Evolutionary conservation across 2,797 vertebrate species (phyloP).

Genomic region (Coregonus suidteri): DNA sequence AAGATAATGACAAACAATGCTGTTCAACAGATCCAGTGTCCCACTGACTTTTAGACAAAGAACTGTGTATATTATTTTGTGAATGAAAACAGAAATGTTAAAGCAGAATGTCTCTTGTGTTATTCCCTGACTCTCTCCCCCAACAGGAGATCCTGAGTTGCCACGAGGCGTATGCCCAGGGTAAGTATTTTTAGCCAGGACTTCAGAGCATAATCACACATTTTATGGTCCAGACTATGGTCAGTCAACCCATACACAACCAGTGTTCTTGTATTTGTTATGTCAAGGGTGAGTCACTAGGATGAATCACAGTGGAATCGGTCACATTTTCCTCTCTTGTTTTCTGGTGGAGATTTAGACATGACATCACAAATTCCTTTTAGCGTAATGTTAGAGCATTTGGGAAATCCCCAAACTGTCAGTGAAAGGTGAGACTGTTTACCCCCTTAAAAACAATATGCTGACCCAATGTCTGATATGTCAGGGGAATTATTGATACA

Average conservation of each 20-base stretch:
- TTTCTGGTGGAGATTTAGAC: background rate
- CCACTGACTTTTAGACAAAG: background rate
- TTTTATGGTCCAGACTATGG: slow-evolving; percentile 11
- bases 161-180: slow-evolving; percentile 72
- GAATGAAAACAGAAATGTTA: background rate
- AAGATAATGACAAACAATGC: background rate
- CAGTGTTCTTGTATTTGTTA: background rate
- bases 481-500: no score
- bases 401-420: background rate
- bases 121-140: slow-evolving; percentile 2
- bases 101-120: background rate
- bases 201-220: background rate
- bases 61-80: background rate
- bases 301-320: slow-evolving; percentile 24
- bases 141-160: slow-evolving; percentile 72
- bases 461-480: background rate
- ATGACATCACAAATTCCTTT: background rate
- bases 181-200: slow-evolving; percentile 50
- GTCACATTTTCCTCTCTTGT: slow-evolving; percentile 13
- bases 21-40: background rate
- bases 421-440: background rate
- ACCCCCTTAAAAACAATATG: background rate
- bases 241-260: background rate
- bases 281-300: slow-evolving; percentile 24
- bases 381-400: slow-evolving; percentile 2